Evolutionary conservation across 2,113 vertebrate species (phyloP).

Genomic region (Semicossyphus pulcher): DNA sequence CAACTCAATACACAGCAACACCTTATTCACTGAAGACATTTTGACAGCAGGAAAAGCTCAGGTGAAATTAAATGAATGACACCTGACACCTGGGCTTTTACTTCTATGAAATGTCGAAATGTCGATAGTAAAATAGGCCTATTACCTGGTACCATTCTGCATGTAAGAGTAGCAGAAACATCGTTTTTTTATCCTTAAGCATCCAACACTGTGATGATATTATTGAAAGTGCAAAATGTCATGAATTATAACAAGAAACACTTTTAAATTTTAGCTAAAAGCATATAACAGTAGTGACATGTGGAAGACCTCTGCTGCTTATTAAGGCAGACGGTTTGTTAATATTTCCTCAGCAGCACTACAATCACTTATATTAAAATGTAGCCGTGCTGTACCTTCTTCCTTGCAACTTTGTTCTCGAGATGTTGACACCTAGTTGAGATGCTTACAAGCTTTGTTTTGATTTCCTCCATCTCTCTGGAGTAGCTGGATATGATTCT

Average conservation of each 20-base stretch:
- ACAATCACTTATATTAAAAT: background rate
- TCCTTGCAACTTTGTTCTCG: conserved; percentile 55
- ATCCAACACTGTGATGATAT: too few species aligned
- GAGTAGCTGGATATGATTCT: conserved; percentile 67
- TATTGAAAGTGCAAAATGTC: background rate
- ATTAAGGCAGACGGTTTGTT: background rate
- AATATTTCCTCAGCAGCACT: background rate
- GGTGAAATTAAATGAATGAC: background rate
- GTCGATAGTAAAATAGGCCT: background rate
- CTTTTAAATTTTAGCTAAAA: too few species aligned
- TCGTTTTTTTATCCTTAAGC: too few species aligned
- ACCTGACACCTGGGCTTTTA: background rate
- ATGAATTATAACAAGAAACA: background rate
- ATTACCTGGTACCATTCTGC: background rate
- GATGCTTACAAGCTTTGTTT: conserved; percentile 71
- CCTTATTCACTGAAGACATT: too few species aligned
- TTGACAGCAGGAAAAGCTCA: background rate
- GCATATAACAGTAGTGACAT: too few species aligned
- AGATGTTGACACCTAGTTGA: conserved; percentile 80
- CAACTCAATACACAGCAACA: background rate
- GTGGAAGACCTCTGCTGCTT: too few species aligned
- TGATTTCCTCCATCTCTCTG: conserved; percentile 80
- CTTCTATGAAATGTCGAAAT: background rate
- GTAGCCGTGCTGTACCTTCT: conserved; percentile 1
- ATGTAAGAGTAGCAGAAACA: too few species aligned